phyloP scores from a whole-genome alignment of 2,888 invertebrate species.

The Drosophila leonis region DNA sequence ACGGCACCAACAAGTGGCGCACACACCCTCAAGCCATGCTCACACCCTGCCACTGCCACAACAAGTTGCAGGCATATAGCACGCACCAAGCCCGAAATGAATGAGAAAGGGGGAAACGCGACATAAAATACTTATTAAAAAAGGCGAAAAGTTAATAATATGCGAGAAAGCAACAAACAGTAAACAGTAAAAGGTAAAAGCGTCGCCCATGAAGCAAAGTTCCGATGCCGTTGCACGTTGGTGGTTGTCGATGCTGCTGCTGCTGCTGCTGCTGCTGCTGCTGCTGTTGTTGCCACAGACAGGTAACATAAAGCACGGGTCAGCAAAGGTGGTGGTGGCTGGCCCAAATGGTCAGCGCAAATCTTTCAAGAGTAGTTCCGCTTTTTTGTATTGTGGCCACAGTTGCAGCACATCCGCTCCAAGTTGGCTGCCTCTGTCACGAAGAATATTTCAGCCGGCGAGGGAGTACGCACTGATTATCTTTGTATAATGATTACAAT shows the following conservation, averaged over 20 bases:
- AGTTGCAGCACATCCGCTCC: slow-evolving; percentile 41
- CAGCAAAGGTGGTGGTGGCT: slow-evolving; percentile 51
- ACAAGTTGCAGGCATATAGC: slow-evolving; percentile 59
- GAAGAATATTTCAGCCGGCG: slow-evolving; percentile 40
- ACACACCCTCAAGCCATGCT: slow-evolving; percentile 60
- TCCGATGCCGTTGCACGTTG: slow-evolving; percentile 47
- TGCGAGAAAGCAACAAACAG: slow-evolving; percentile 61
- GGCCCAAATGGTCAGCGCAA: slow-evolving; percentile 71
- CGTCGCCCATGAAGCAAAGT: slow-evolving; percentile 62
- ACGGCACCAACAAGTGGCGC: slow-evolving; percentile 70
- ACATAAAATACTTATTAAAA: slow-evolving; percentile 67
- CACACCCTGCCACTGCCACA: slow-evolving; percentile 36
- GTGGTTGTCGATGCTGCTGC: slow-evolving; percentile 59
- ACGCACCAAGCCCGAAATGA: slow-evolving; percentile 63
- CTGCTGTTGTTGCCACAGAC: slow-evolving; percentile 42
- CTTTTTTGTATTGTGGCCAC: slow-evolving; percentile 77
- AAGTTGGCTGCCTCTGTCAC: slow-evolving; percentile 44
- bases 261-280: slow-evolving; percentile 48
- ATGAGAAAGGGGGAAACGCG: slow-evolving; percentile 43
- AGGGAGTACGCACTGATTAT: slow-evolving; percentile 38
- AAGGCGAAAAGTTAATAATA: slow-evolving; percentile 67
- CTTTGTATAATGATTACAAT: slow-evolving; percentile 53
- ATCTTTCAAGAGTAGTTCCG: slow-evolving; percentile 86
- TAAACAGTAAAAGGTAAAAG: slow-evolving; percentile 36
- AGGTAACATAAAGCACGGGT: slow-evolving; percentile 42